phyloP scores from a whole-genome alignment of 2,797 vertebrate species.

The Chelonia mydas region DNA sequence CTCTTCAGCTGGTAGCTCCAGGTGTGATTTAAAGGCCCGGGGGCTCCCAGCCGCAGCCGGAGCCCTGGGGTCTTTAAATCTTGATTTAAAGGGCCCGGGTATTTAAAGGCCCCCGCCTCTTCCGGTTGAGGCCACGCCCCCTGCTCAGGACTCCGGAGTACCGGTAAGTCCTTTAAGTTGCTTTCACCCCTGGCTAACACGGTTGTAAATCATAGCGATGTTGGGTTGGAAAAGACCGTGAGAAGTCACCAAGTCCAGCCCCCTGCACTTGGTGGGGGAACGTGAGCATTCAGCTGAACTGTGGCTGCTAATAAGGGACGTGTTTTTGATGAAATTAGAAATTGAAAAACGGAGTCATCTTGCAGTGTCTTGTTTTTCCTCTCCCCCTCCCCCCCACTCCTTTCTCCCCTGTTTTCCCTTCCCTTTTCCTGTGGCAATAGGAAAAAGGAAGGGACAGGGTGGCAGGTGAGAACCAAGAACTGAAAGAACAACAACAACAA shows the following conservation, averaged over 20 bases:
- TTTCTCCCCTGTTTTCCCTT: neutral
- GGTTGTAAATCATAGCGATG: neutral
- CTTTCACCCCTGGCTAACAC: too few relatives aligned
- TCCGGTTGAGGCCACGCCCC: too few relatives aligned
- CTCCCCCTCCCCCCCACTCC: too few relatives aligned
- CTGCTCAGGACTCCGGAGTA: too few relatives aligned
- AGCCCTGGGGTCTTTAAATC: too few relatives aligned
- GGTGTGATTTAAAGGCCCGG: too few relatives aligned
- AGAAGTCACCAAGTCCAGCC: neutral
- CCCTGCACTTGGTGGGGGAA: neutral
- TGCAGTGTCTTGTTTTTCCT: neutral
- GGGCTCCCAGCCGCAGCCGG: too few relatives aligned
- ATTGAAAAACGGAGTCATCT: neutral
- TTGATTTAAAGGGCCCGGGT: too few relatives aligned
- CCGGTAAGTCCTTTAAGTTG: too few relatives aligned
- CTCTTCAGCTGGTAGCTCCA: too few relatives aligned
- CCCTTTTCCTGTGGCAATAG: neutral
- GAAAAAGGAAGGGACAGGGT: neutral
- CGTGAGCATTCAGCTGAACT: neutral
- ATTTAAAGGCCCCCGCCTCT: too few relatives aligned
- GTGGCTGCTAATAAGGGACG: neutral
- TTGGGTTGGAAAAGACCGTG: neutral
- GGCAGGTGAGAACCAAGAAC: neutral
- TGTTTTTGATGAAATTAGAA: neutral
- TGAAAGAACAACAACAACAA: neutral